phyloP scores from a whole-genome alignment of 2,113 vertebrate genomes.

The Hipposideros armiger region DNA sequence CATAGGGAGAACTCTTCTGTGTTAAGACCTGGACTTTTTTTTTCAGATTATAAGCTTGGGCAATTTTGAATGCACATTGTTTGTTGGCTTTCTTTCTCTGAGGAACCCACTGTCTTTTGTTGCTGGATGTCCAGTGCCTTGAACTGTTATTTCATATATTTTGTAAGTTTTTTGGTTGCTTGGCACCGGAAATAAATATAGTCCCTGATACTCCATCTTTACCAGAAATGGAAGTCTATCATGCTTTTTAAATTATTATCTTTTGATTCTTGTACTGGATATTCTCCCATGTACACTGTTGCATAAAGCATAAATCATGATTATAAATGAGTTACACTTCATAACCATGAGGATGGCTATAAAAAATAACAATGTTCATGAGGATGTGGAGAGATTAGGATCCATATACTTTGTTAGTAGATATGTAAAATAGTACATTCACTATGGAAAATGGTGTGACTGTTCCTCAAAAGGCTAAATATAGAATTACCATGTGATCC shows the following conservation, averaged over 20 bases:
- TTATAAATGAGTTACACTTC: background rate
- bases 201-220: background rate
- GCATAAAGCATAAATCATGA: background rate
- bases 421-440: background rate
- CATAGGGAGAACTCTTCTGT: background rate
- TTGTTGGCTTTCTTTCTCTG: background rate
- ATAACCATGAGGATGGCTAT: background rate
- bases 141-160: background rate
- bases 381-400: background rate
- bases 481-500: background rate
- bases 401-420: background rate
- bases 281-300: background rate
- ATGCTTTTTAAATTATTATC: background rate
- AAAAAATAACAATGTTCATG: background rate
- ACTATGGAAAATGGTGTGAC: background rate
- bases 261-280: background rate
- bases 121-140: background rate
- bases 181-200: background rate
- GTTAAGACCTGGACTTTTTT: background rate
- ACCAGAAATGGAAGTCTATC: background rate
- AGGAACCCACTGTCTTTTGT: background rate
- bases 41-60: background rate
- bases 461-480: background rate
- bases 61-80: background rate
- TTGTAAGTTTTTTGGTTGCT: background rate